Percentiles rank a stretch among this genome's conserved stretches.
phyloP scores from a whole-genome alignment of 2,888 invertebrate genomes.

The Parnassius apollo region DNA sequence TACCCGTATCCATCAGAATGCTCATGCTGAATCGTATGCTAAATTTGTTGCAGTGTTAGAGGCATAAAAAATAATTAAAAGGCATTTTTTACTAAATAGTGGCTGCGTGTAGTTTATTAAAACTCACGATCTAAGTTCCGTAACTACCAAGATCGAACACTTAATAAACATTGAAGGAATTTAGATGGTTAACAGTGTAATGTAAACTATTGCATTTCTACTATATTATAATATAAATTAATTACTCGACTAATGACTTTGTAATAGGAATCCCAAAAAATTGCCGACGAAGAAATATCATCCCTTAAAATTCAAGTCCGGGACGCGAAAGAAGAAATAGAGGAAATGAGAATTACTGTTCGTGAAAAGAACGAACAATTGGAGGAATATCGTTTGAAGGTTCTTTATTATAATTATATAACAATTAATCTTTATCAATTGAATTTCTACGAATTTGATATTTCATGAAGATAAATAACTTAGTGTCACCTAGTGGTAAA shows the following conservation, averaged over 20 bases:
- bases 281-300: slow-evolving; percentile 49
- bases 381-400: slow-evolving; percentile 67
- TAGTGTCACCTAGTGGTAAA: neutral
- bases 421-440: neutral
- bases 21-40: too few species aligned
- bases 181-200: too few species aligned
- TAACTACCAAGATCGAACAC: too few species aligned
- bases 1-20: too few species aligned
- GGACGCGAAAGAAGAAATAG: slow-evolving; percentile 57
- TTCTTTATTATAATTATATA: slow-evolving; percentile 28
- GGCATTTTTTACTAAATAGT: too few species aligned
- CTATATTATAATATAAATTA: too few species aligned
- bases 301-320: slow-evolving; percentile 55
- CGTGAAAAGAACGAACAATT: slow-evolving; percentile 62
- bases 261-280: slow-evolving; percentile 50
- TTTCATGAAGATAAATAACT: neutral
- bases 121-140: too few species aligned
- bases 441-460: neutral
- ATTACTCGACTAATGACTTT: neutral
- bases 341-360: slow-evolving; percentile 56
- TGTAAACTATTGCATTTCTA: too few species aligned
- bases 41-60: too few species aligned
- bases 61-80: too few species aligned
- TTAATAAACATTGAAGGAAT: too few species aligned
- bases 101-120: too few species aligned